A percentile compares a stretch with the other conserved stretches of the same genome.
Evolutionary conservation across 2,797 vertebrate genomes (phyloP).

Genomic region (Oryzias dopingdopingensis): DNA sequence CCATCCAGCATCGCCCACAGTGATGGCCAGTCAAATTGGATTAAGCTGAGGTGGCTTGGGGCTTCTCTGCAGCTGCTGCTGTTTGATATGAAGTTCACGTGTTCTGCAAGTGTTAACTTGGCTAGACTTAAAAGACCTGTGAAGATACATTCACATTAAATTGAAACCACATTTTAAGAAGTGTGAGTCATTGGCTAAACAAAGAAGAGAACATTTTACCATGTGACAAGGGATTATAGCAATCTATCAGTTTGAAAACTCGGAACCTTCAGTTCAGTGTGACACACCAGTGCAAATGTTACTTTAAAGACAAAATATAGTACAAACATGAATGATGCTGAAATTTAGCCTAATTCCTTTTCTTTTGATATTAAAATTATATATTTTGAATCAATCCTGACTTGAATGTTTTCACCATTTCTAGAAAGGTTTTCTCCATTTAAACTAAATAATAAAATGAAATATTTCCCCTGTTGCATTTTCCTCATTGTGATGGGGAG

Average conservation of each 20-base stretch:
- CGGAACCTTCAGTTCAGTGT: conserved; percentile 1
- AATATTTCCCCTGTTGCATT: neutral
- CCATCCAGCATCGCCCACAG: conserved; percentile 77
- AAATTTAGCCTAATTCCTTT: no score
- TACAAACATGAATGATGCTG: neutral
- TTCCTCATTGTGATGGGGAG: conserved; percentile 19
- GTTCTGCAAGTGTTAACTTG: conserved; percentile 77
- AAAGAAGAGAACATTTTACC: conserved; percentile 47
- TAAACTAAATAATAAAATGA: neutral
- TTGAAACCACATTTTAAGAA: conserved; percentile 53
- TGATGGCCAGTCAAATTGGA: conserved; percentile 84
- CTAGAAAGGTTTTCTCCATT: neutral
- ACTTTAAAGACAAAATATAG: conserved; percentile 4
- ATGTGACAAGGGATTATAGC: conserved; percentile 24
- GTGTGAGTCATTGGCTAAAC: conserved; percentile 53
- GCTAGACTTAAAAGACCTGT: conserved; percentile 73
- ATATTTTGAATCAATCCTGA: no score
- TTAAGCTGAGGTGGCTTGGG: conserved; percentile 79
- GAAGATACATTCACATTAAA: conserved; percentile 71
- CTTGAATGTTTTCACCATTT: no score
- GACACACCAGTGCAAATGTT: conserved; percentile 16
- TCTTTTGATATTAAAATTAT: no score
- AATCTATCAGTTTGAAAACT: neutral
- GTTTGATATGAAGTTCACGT: conserved; percentile 84
- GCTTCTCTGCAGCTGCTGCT: conserved; percentile 78